Base-by-base conservation (phyloP, 1,140 invertebrate genomes). In the Caenorhabditis inopinata region DNA sequence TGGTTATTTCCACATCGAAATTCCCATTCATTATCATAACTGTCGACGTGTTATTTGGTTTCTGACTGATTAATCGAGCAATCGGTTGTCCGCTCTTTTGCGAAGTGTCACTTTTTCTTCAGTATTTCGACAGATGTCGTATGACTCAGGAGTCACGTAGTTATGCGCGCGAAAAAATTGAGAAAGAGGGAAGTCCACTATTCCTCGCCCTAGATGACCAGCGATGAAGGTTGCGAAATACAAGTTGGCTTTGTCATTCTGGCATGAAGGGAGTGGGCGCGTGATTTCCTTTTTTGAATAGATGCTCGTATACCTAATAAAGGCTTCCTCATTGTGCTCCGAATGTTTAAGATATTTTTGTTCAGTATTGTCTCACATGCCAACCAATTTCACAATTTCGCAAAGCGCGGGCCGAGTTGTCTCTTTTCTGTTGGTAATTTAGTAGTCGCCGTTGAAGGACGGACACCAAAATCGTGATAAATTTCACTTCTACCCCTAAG, bases 211-310 rank as follows among this genome's bases (percentile, higher is more conserved):
- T 9, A 23, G 7, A 12, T 16, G 25, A 29, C 51, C 25, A 38
- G 32, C 32, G 32, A 68, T 42, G 18, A 68, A 68, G 58, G 58
- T 68, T 68, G 38, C 58, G 58, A 68, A 68, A 68, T 68, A 38
- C 32, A 42, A 42, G 58, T 68, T 68, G 58, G 58, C 32, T 68
- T 68, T 42, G 58, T 18, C 32, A 38, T 42, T 38, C 51, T 32
- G 51, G 32, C n/a, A n/a, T n/a, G n/a, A n/a, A n/a, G n/a, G n/a
- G n/a, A n/a, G n/a, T n/a, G 51, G 9, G 51, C 58, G 32, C 58
- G 58, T 68, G 58, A 68, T 68, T 68, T 14, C 7, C n/a, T 32
- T 58, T 58, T 32, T 58, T 68, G 58, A 68, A 68, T 68, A 68
- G 58, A 29, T 38, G 16, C 12, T n/a, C n/a, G n/a, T n/a, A n/a